phyloP scores from a whole-genome alignment of 2,888 invertebrate genomes.

The Heteropelma amictum region DNA sequence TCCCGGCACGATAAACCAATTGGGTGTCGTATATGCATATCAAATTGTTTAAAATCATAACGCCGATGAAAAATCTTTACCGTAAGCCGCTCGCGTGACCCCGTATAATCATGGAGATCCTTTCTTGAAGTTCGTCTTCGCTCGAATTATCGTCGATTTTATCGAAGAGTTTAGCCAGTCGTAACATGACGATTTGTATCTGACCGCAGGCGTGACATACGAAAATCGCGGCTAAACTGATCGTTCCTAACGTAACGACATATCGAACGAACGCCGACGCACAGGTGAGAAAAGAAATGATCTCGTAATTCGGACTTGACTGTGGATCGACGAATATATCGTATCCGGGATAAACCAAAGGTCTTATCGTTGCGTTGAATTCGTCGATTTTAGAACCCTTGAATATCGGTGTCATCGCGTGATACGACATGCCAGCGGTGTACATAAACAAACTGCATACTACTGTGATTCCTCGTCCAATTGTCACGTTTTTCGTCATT shows the following conservation, averaged over 20 bases:
- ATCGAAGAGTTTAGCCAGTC: conserved; percentile 37
- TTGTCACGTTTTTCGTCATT: conserved; percentile 37
- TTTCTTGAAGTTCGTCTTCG: neutral
- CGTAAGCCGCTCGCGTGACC: conserved; percentile 29
- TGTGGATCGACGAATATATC: conserved; percentile 46
- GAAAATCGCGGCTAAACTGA: conserved; percentile 58
- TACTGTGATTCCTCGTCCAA: conserved; percentile 26
- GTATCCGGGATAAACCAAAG: conserved; percentile 39
- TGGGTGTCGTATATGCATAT: too few species aligned
- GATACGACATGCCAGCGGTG: conserved; percentile 23
- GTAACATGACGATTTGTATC: conserved; percentile 50
- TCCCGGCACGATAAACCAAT: neutral
- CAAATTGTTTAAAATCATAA: too few species aligned
- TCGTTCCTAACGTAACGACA: conserved; percentile 52
- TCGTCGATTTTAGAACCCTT: conserved; percentile 7
- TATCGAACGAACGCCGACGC: conserved; percentile 43
- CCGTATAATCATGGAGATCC: conserved; percentile 1
- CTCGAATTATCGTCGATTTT: conserved; percentile 14
- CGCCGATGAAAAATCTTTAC: neutral
- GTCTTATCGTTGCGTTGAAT: conserved; percentile 43
- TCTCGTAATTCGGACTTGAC: conserved; percentile 57
- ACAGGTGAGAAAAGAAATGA: conserved; percentile 54
- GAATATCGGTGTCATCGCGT: conserved; percentile 33
- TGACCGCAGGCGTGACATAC: conserved; percentile 62
- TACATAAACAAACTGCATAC: conserved; percentile 41